phyloP scores from a whole-genome alignment of 2,888 invertebrate genomes.

The Meandrusa payeni region DNA sequence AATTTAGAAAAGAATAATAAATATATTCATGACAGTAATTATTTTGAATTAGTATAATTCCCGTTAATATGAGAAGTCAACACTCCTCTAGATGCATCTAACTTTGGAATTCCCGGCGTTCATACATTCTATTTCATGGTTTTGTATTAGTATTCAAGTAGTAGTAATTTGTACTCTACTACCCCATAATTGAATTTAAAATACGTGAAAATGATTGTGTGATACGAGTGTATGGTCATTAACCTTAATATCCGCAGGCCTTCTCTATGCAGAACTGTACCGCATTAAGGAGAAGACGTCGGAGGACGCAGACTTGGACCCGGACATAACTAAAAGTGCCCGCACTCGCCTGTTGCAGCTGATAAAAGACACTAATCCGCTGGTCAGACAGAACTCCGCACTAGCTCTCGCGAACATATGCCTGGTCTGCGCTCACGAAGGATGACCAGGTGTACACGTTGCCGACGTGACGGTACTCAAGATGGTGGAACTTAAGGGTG shows the following conservation, averaged over 20 bases:
- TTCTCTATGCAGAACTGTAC: constrained; percentile 62
- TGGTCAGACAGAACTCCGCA: constrained; percentile 79
- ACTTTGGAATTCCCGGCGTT: too few relatives aligned
- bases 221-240: too few relatives aligned
- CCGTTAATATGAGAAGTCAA: too few relatives aligned
- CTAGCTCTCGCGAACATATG: constrained; percentile 77
- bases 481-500: neutral
- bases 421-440: constrained; percentile 38
- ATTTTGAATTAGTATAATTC: too few relatives aligned
- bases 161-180: too few relatives aligned
- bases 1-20: too few relatives aligned
- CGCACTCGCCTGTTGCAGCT: constrained; percentile 75
- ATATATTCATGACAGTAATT: too few relatives aligned
- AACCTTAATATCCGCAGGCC: constrained; percentile 46
- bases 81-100: too few relatives aligned
- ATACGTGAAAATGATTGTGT: too few relatives aligned
- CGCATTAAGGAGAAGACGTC: constrained; percentile 51
- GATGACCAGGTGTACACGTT: neutral
- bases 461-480: neutral
- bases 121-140: too few relatives aligned
- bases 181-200: too few relatives aligned
- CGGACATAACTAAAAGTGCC: constrained; percentile 55
- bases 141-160: too few relatives aligned
- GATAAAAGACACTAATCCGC: constrained; percentile 75
- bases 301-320: constrained; percentile 51